phyloP scores from a whole-genome alignment of 2,888 invertebrate species.

The Incurvaria masculella region DNA sequence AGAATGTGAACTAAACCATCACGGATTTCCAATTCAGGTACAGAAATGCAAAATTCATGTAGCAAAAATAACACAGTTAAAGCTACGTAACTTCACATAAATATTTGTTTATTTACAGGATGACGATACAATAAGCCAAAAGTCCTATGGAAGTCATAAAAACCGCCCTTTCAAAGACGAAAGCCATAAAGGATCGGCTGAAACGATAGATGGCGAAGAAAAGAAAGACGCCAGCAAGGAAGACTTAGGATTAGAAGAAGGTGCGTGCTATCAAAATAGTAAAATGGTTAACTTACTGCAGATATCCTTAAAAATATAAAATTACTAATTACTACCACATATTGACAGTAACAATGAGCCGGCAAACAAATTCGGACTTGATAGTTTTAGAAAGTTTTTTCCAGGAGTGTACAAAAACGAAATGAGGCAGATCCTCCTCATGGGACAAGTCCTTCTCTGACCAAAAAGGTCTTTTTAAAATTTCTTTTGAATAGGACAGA shows the following conservation, averaged over 20 bases:
- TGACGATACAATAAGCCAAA: constrained; percentile 81
- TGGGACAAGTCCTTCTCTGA: no score
- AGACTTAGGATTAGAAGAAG: constrained; percentile 81
- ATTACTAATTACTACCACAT: no score
- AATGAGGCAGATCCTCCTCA: no score
- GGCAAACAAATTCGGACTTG: no score
- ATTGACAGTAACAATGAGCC: no score
- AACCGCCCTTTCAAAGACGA: constrained; percentile 86
- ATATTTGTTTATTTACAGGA: constrained; percentile 37
- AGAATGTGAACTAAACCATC: constrained; percentile 73
- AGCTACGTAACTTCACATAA: no score
- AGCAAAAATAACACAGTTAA: background rate
- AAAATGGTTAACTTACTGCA: no score
- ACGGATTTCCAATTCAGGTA: constrained; percentile 63
- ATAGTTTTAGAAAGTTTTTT: no score
- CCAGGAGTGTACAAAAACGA: no score
- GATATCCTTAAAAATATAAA: background rate
- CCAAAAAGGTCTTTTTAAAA: no score
- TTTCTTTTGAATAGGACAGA: no score
- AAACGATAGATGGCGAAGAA: constrained; percentile 83
- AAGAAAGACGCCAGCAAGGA: constrained; percentile 90
- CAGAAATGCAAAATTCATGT: background rate
- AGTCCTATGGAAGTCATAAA: constrained; percentile 90
- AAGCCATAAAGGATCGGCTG: constrained; percentile 87
- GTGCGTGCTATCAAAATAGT: no score